phyloP scores from a whole-genome alignment of 2,797 vertebrate species.

The Cheirogaleus major region DNA sequence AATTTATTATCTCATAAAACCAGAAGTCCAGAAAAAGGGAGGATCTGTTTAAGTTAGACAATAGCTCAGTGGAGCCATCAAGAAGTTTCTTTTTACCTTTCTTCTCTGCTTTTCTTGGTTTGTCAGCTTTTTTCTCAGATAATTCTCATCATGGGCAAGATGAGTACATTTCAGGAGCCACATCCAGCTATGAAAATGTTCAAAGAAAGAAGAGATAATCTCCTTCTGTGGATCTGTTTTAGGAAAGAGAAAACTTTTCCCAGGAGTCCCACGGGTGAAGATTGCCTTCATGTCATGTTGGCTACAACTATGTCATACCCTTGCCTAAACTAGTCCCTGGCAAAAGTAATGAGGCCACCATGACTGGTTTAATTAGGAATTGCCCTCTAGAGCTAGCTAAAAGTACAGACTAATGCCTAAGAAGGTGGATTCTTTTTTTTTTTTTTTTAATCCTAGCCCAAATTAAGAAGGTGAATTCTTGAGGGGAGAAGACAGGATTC shows the following conservation, averaged over 20 bases:
- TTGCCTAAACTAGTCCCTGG: neutral
- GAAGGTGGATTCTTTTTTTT: neutral
- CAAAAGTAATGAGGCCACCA: neutral
- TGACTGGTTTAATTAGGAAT: constrained; percentile 1
- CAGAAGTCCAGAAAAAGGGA: neutral
- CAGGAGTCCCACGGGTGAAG: neutral
- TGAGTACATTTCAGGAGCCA: neutral
- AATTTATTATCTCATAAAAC: neutral
- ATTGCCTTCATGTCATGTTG: neutral
- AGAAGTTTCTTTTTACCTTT: neutral
- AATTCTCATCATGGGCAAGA: neutral
- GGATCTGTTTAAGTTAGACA: neutral
- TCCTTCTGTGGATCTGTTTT: neutral
- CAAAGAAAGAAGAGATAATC: neutral
- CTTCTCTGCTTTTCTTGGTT: neutral
- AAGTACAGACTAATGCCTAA: neutral
- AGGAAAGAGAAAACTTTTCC: neutral
- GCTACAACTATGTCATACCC: neutral
- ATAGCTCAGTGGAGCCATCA: neutral
- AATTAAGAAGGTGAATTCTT: neutral
- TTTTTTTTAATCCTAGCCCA: no score
- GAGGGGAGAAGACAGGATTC: neutral
- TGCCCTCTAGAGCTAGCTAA: neutral
- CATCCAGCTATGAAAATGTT: neutral
- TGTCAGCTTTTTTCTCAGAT: neutral